phyloP scores from a whole-genome alignment of 2,113 vertebrate species.

The Prinia subflava region DNA sequence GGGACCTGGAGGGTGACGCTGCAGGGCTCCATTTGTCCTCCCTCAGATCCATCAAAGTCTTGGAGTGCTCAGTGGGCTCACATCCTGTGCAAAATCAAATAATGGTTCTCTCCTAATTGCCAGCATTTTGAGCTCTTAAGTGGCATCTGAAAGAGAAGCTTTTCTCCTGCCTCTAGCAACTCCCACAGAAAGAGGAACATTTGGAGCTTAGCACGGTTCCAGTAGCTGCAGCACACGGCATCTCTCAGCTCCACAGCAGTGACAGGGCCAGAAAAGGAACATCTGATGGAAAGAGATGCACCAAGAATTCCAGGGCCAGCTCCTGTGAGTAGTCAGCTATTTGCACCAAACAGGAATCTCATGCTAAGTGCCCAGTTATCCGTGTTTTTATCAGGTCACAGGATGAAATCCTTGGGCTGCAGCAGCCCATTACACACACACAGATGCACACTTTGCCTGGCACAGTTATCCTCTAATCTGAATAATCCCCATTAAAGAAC shows the following conservation, averaged over 20 bases:
- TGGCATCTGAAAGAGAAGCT: neutral
- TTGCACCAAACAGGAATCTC: neutral
- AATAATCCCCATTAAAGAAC: neutral
- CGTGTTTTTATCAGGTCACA: neutral
- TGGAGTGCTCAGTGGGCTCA: neutral
- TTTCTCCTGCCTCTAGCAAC: neutral
- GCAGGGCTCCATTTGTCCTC: neutral
- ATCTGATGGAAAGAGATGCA: neutral
- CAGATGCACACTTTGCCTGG: neutral
- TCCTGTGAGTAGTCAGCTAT: neutral
- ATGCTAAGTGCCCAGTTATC: neutral
- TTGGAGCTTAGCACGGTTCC: neutral
- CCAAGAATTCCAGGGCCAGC: neutral
- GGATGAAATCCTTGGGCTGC: neutral
- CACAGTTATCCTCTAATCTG: neutral
- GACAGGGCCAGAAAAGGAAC: neutral
- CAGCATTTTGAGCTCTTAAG: neutral
- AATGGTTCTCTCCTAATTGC: neutral
- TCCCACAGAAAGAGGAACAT: conserved; percentile 17
- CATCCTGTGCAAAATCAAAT: neutral
- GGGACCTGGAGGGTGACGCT: neutral
- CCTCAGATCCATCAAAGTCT: neutral
- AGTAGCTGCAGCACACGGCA: neutral
- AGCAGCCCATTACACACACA: neutral
- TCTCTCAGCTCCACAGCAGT: neutral